These are phyloP conservation scores for Leuciscus idus DNA, from an alignment of 2,113 vertebrate genomes.

Conservation along the genomic window DNA sequence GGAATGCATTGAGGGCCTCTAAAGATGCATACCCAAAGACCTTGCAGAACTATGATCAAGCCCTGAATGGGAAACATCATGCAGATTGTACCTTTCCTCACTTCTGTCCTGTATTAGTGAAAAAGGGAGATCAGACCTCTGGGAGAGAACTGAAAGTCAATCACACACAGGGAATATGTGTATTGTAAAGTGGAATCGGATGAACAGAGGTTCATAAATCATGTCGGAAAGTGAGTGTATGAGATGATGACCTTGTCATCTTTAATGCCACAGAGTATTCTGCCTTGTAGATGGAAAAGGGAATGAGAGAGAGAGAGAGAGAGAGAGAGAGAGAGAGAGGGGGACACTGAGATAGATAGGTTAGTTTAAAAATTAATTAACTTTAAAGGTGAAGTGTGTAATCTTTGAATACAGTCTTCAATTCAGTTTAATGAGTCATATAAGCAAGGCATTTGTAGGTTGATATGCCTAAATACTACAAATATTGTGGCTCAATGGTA, in stretches of 20 bases:
- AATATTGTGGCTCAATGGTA: not conserved
- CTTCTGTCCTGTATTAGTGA: not conserved
- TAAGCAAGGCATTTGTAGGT: not conserved
- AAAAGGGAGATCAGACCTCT: not conserved
- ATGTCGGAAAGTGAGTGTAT: conserved; percentile 50
- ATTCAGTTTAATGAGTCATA: not conserved
- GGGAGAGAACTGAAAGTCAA: conserved; percentile 31
- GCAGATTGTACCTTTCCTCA: not conserved
- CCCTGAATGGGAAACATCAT: too few relatives aligned
- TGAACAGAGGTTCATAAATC: conserved; percentile 57
- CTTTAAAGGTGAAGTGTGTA: conserved; percentile 20
- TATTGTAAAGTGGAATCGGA: conserved; percentile 50
- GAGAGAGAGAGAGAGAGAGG: not conserved
- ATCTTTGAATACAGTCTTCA: conserved; percentile 10
- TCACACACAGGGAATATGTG: conserved; percentile 39
- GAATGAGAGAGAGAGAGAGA: not conserved
- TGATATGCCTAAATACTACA: not conserved
- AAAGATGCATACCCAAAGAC: not conserved
- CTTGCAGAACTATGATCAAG: too few relatives aligned
- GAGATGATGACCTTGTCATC: conserved; percentile 64
- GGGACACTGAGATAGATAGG: conserved; percentile 8
- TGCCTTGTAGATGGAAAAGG: conserved; percentile 40
- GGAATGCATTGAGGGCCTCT: not conserved
- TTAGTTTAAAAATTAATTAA: conserved; percentile 2
- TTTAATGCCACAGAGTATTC: conserved; percentile 55